Evolutionary conservation across 35 echinoderm and acorn worm species (phyloP).

Genomic region (Ophiothrix spiculata): DNA sequence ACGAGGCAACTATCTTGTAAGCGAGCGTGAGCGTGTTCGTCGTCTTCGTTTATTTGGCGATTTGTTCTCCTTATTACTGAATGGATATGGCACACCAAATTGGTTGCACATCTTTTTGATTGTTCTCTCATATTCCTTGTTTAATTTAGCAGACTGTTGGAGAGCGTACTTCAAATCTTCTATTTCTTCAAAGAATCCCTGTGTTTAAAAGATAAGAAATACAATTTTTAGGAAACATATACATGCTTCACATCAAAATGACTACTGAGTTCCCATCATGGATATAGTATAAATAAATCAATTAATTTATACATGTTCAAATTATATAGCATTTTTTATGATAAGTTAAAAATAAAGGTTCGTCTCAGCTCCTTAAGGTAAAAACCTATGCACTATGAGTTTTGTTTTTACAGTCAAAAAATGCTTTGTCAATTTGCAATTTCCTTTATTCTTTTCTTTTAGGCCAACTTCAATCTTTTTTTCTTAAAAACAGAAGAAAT

Average conservation of each 20-base stretch:
- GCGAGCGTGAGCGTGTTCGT: background rate
- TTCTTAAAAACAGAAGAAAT: too few relatives aligned
- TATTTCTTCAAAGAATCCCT: conserved; percentile 99
- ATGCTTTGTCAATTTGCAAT: too few relatives aligned
- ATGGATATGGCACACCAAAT: conserved; percentile 72
- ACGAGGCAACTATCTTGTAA: conserved; percentile 30
- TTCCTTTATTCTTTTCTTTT: too few relatives aligned
- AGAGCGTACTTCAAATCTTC: conserved; percentile 97
- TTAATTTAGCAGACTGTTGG: conserved; percentile 88
- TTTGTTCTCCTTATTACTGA: background rate
- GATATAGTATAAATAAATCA: background rate
- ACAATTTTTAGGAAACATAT: background rate
- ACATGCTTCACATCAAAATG: background rate
- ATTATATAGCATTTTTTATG: background rate
- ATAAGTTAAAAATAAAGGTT: too few relatives aligned
- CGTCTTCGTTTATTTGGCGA: background rate
- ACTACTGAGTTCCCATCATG: background rate
- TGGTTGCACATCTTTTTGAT: conserved; percentile 67
- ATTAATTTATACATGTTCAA: background rate
- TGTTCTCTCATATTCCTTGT: conserved; percentile 82
- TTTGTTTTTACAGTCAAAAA: too few relatives aligned
- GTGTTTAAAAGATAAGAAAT: too few relatives aligned
- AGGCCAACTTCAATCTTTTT: too few relatives aligned
- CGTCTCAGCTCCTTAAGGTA: background rate
- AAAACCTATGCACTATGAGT: too few relatives aligned